A percentile compares a stretch with the other conserved stretches of the same genome.
Conservation (phyloP, 1,140 invertebrate genomes). For the Antheraea mylitta region DNA sequence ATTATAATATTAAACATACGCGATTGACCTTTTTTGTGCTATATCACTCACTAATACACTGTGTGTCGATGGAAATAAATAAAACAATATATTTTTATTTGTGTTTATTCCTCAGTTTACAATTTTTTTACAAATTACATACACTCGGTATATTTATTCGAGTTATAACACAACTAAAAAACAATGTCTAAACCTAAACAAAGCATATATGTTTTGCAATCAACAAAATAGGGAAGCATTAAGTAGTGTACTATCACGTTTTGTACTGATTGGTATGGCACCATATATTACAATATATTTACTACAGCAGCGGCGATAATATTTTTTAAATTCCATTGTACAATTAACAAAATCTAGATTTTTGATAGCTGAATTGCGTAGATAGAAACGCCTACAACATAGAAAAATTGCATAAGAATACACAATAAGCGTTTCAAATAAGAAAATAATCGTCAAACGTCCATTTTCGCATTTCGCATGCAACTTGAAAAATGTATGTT, state of each 20-base stretch:
- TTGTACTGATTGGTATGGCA: background rate
- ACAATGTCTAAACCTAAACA: constrained; percentile 10
- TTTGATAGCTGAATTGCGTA: too few species aligned
- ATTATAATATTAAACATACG: too few species aligned
- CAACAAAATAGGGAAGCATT: background rate
- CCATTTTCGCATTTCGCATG: too few species aligned
- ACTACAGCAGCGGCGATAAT: background rate
- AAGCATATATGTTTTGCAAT: constrained; percentile 2
- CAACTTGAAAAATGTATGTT: too few species aligned
- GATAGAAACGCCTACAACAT: too few species aligned
- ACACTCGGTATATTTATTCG: constrained; percentile 17
- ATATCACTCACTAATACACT: too few species aligned
- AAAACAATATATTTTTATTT: background rate
- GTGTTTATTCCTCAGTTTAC: background rate
- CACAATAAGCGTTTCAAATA: too few species aligned
- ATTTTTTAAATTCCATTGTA: background rate
- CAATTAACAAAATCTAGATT: background rate
- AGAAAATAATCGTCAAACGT: too few species aligned
- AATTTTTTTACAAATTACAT: constrained; percentile 19
- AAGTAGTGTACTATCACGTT: background rate
- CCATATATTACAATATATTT: background rate
- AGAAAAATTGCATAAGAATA: too few species aligned
- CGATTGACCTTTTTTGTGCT: too few species aligned
- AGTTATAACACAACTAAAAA: constrained; percentile 14
- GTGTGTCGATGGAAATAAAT: background rate